A percentile compares a stretch with the other conserved stretches of the same genome.
phyloP scores from a whole-genome alignment of 2,797 vertebrate species.

The Australoheros facetus region DNA sequence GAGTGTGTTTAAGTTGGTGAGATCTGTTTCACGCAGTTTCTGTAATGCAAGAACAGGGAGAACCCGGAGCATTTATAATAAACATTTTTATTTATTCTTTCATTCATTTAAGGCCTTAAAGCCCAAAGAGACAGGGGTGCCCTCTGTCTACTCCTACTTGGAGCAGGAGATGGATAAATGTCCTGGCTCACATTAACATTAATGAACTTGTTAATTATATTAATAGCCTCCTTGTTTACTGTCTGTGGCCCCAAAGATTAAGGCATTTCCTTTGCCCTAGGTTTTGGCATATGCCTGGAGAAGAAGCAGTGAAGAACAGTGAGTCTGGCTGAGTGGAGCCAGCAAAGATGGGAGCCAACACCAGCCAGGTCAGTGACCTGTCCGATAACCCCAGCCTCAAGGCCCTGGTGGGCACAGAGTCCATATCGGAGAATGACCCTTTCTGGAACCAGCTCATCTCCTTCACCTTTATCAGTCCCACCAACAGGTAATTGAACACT shows the following conservation, averaged over 20 bases:
- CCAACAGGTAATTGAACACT: slow-evolving; percentile 85
- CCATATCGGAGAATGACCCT: slow-evolving; percentile 94
- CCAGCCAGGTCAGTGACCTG: slow-evolving; percentile 93
- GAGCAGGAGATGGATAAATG: background rate
- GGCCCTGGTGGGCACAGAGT: slow-evolving; percentile 87
- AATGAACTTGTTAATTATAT: background rate
- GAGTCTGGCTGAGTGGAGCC: slow-evolving; percentile 64
- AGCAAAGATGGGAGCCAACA: slow-evolving; percentile 93
- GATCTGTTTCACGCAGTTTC: background rate
- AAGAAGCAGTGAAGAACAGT: slow-evolving; percentile 48
- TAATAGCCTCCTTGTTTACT: background rate
- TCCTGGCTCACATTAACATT: background rate
- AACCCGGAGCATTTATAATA: background rate
- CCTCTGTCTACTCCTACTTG: background rate
- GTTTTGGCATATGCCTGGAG: slow-evolving; percentile 47
- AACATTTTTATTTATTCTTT: too few relatives aligned
- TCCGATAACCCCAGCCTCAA: slow-evolving; percentile 90
- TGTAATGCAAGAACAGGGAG: background rate
- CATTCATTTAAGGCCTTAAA: background rate
- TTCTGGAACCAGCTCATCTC: slow-evolving; percentile 99
- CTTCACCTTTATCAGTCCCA: slow-evolving; percentile 93
- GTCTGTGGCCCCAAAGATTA: background rate
- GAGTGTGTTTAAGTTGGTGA: background rate
- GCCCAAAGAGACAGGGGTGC: background rate
- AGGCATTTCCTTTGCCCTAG: slow-evolving; percentile 10